A percentile compares a stretch with the other conserved stretches of the same genome.
Evolutionary conservation across 1,140 invertebrate species (phyloP).

Genomic region (Bacillus rossius): DNA sequence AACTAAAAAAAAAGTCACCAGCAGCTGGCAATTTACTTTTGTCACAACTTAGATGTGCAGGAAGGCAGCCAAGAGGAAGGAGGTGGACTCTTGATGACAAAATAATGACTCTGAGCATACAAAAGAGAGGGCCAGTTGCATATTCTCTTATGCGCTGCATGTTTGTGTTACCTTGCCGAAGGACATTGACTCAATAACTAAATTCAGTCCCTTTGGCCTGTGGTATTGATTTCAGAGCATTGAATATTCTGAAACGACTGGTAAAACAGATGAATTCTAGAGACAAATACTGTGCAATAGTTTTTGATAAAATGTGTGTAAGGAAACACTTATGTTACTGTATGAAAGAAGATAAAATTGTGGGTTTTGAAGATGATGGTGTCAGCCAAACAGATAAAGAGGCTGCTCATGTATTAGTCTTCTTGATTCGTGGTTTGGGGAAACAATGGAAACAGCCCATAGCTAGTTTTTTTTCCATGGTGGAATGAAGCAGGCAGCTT

Average conservation of each 20-base stretch:
- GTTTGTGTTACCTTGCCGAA: background rate
- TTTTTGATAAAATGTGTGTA: constrained; percentile 22
- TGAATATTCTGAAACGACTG: background rate
- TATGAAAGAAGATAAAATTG: too few relatives aligned
- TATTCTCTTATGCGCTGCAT: background rate
- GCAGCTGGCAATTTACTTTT: too few relatives aligned
- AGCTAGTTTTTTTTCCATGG: too few relatives aligned
- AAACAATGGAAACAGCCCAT: too few relatives aligned
- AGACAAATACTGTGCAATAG: constrained; percentile 13
- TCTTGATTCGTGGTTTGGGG: too few relatives aligned
- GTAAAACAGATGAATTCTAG: background rate
- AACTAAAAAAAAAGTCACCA: too few relatives aligned
- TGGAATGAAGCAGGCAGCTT: constrained; percentile 5
- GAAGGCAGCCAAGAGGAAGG: background rate
- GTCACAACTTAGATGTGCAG: background rate
- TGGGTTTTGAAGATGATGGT: too few relatives aligned
- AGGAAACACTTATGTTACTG: constrained; percentile 12
- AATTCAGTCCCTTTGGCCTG: background rate
- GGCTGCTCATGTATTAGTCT: too few relatives aligned
- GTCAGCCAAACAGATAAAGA: too few relatives aligned
- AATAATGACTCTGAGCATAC: background rate
- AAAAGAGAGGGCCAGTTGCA: background rate
- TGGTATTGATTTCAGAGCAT: background rate
- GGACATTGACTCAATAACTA: background rate
- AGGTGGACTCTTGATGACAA: background rate